A percentile compares a stretch with the other conserved stretches of the same genome.
Evolutionary conservation across 2,797 vertebrate genomes (phyloP).

Genomic region (Pseudochaenichthys georgianus): DNA sequence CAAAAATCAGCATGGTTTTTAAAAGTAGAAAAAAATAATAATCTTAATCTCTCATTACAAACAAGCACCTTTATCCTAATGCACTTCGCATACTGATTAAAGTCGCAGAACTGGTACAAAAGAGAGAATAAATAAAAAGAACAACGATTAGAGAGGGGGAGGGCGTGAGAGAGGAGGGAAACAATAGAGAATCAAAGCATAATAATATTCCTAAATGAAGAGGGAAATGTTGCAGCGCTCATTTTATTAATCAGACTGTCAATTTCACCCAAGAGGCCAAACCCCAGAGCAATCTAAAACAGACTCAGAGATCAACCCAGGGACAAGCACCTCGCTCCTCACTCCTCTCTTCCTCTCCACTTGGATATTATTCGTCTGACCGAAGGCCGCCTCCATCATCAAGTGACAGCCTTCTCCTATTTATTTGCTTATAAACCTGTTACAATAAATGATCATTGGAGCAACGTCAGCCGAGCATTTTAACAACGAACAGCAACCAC

Average conservation of each 20-base stretch:
- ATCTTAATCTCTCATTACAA: conserved; percentile 19
- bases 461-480: conserved; percentile 97
- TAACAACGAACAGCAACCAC: conserved; percentile 93
- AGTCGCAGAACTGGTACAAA: conserved; percentile 11
- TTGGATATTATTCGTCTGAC: conserved; percentile 99
- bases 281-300: conserved; percentile 94
- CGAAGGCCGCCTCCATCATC: conserved; percentile 98
- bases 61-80: conserved; percentile 7
- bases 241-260: conserved; percentile 99
- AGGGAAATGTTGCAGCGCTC: conserved; percentile 98
- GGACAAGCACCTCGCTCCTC: conserved; percentile 92
- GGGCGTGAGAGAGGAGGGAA: conserved; percentile 81
- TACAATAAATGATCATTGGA: conserved; percentile 99
- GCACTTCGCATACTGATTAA: conserved; percentile 19
- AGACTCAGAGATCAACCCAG: conserved; percentile 91
- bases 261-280: conserved; percentile 99
- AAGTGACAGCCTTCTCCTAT: conserved; percentile 98
- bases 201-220: conserved; percentile 99
- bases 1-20: neutral
- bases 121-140: conserved; percentile 60
- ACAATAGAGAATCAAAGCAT: conserved; percentile 99
- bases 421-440: conserved; percentile 99
- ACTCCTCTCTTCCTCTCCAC: conserved; percentile 93
- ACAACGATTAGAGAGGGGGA: conserved; percentile 69
- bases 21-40: neutral